Evolutionary conservation across 2,113 vertebrate species (phyloP), one percentile per base, ranked within the genome.

Genomic region (Varanus komodoensis): DNA sequence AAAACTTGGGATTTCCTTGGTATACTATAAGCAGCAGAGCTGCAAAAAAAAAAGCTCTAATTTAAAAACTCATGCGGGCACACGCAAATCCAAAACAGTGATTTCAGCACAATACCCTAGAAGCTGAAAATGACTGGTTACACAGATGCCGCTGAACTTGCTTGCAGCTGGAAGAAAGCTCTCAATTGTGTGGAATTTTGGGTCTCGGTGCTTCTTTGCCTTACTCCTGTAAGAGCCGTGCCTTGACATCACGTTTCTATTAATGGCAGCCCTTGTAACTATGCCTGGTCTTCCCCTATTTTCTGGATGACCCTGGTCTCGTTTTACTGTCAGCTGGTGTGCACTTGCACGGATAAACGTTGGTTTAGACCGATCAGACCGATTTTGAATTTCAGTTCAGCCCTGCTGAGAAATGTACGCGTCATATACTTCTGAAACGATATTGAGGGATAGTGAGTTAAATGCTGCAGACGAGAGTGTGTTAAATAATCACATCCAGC

Each of bases 351-450:
- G 19, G 15, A 64, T 64, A 64, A 64, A 64, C 61, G 4, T 64
- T 64, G 61, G 17, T 64, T 64, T 64, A 19, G 17, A 64, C 21
- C 3, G 61, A 64, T 64, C 61, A 64, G 61, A 3, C 61, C 61
- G 17, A 19, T 21, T 11, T 64, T 64, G 61, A 15, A 19, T 64
- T 86, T 87, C 71, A 88, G 34, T 73, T n/a, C 8, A n/a, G n/a
- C 92, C 48, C 1, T 29, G 15, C 52, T 88, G 32, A 90, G 82
- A 88, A 93, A 64, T 38, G 52, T 9, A n/a, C 69, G 21, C 25
- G 91, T 85, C 75, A 92, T 34, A 92, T 93, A 61, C 32, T 71
- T 87, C 87, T 87, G 77, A 90, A 69, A 87, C 90, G 64, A 77
- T 93, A 90, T n/a, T 11, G 25, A 90, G 8, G 71, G 8, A 88